These are phyloP conservation scores for Athalia cordata DNA, from an alignment of 2,888 invertebrate species.

Conservation along the genomic window DNA sequence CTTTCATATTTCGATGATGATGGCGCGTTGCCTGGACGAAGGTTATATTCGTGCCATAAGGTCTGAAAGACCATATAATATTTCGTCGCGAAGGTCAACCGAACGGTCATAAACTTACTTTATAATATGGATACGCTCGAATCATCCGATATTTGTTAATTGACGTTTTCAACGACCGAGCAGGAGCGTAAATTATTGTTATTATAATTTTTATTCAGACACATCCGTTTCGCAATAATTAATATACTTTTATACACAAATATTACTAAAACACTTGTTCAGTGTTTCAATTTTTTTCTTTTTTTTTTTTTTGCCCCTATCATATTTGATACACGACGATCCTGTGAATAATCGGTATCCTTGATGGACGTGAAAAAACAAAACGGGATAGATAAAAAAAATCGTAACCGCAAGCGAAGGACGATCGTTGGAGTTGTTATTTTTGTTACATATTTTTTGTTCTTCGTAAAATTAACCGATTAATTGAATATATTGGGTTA, in stretches of 20 bases:
- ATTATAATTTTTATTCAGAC: conserved; percentile 25
- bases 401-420: too few species aligned
- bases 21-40: conserved; percentile 39
- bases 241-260: background rate
- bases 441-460: too few species aligned
- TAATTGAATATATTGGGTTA: conserved; percentile 28
- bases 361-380: too few species aligned
- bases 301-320: conserved; percentile 3
- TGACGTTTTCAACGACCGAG: background rate
- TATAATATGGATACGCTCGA: background rate
- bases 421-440: too few species aligned
- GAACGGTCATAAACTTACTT: background rate
- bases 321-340: conserved; percentile 34
- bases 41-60: background rate
- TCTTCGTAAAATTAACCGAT: too few species aligned
- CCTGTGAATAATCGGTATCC: too few species aligned
- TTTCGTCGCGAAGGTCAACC: conserved; percentile 27
- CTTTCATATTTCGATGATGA: background rate
- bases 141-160: conserved; percentile 10
- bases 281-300: conserved; percentile 34
- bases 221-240: conserved; percentile 35
- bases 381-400: too few species aligned
- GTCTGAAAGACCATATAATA: background rate
- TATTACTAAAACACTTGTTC: conserved; percentile 23
- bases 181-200: conserved; percentile 16